A percentile compares a stretch with the other conserved stretches of the same genome.
These are phyloP conservation scores for Acleris laterana DNA, from an alignment of 2,888 invertebrate genomes.

Conservation along the genomic window DNA sequence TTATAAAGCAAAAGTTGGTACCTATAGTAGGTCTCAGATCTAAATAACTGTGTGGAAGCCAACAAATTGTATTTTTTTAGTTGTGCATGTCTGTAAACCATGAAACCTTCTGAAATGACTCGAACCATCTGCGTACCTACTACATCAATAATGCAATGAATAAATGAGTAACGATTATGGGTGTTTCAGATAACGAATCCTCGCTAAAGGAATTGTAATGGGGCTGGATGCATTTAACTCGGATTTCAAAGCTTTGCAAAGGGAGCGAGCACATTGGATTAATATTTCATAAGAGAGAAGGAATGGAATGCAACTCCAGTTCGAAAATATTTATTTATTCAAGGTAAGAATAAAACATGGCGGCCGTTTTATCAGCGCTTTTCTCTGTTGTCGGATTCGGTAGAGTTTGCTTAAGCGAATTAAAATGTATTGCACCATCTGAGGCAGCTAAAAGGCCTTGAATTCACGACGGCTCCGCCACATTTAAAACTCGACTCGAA, in stretches of 20 bases:
- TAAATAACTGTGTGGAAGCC: too few species aligned
- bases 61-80: too few species aligned
- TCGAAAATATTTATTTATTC: conserved; percentile 56
- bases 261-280: conserved; percentile 17
- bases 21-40: too few species aligned
- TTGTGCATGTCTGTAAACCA: too few species aligned
- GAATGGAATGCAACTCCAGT: conserved; percentile 42
- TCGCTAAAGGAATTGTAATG: too few species aligned
- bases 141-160: too few species aligned
- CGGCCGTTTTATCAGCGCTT: conserved; percentile 37
- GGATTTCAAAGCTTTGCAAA: conserved; percentile 14
- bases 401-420: conserved; percentile 47
- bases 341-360: conserved; percentile 55
- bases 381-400: conserved; percentile 38
- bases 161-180: too few species aligned
- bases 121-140: too few species aligned
- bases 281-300: conserved; percentile 25
- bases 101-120: too few species aligned
- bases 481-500: conserved; percentile 25
- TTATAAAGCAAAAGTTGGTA: too few species aligned
- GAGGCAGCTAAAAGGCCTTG: not conserved
- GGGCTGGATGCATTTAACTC: conserved; percentile 7
- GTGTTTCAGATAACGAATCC: too few species aligned
- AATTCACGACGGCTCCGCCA: not conserved
- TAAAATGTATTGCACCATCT: conserved; percentile 42